Percentiles rank a stretch among this genome's conserved stretches.
Evolutionary conservation across 2,888 invertebrate species (phyloP).

Genomic region (Celastrina argiolus): DNA sequence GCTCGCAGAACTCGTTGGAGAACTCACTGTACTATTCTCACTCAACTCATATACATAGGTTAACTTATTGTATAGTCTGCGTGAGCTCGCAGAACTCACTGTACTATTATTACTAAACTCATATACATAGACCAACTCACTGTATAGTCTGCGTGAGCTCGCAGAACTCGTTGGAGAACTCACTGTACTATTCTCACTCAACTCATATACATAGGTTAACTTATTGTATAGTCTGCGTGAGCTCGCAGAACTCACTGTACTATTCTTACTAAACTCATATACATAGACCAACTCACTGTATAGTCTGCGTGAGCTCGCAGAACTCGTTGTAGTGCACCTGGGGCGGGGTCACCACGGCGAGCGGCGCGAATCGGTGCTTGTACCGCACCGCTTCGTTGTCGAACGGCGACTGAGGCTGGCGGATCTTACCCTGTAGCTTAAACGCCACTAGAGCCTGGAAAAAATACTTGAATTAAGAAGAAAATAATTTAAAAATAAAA

Average conservation of each 20-base stretch:
- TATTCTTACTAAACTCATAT: conserved; percentile 33
- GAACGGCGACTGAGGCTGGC: conserved; percentile 90
- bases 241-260: too few relatives aligned
- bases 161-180: conserved; percentile 88
- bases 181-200: conserved; percentile 84
- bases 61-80: background rate
- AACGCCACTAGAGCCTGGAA: conserved; percentile 91
- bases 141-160: conserved; percentile 86
- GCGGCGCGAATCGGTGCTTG: conserved; percentile 95
- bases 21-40: conserved; percentile 89
- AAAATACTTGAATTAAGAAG: too few relatives aligned
- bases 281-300: conserved; percentile 69
- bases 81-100: too few relatives aligned
- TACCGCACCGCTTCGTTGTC: conserved; percentile 96
- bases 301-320: conserved; percentile 87
- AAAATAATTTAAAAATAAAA: too few relatives aligned
- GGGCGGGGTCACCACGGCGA: conserved; percentile 91
- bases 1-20: conserved; percentile 90
- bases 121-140: conserved; percentile 56
- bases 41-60: too few relatives aligned
- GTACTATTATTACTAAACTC: conserved; percentile 32
- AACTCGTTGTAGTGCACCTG: conserved; percentile 94
- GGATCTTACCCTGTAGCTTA: conserved; percentile 90
- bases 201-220: too few relatives aligned
- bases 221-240: background rate